phyloP scores from a whole-genome alignment of 2,888 invertebrate genomes.

The Yponomeuta sedellus region DNA sequence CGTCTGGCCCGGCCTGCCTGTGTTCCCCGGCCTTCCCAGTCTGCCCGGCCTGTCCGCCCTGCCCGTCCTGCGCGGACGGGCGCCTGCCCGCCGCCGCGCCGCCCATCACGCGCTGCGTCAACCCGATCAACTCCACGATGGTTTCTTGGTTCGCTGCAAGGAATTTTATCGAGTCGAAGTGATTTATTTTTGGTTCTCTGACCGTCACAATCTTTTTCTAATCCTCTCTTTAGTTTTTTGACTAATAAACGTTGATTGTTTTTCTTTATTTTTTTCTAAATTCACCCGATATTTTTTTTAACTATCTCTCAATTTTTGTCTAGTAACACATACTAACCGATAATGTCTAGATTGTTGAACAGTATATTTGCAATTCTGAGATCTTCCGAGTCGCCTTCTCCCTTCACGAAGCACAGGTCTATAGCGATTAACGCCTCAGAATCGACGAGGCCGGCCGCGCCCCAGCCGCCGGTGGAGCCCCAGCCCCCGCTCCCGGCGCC shows the following conservation, averaged over 20 bases:
- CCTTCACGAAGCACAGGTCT: constrained; percentile 60
- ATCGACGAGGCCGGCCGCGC: constrained; percentile 84
- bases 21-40: neutral
- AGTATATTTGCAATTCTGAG: constrained; percentile 89
- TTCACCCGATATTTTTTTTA: too few relatives aligned
- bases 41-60: neutral
- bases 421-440: constrained; percentile 88
- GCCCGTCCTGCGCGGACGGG: constrained; percentile 13
- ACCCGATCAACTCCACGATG: constrained; percentile 94
- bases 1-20: neutral
- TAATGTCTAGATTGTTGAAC: constrained; percentile 96
- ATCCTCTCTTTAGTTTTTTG: neutral
- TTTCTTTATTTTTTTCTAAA: too few relatives aligned
- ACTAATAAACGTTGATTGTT: too few relatives aligned
- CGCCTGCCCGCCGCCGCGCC: constrained; percentile 29
- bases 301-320: too few relatives aligned
- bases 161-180: neutral
- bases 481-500: constrained; percentile 64
- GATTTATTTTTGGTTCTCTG: neutral
- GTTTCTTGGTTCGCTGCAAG: constrained; percentile 93
- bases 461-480: constrained; percentile 74
- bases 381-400: constrained; percentile 69
- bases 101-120: constrained; percentile 81
- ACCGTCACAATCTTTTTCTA: neutral
- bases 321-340: constrained; percentile 78